Evolutionary conservation across 1,140 invertebrate genomes (phyloP).

Genomic region (Teleogryllus occipitalis): DNA sequence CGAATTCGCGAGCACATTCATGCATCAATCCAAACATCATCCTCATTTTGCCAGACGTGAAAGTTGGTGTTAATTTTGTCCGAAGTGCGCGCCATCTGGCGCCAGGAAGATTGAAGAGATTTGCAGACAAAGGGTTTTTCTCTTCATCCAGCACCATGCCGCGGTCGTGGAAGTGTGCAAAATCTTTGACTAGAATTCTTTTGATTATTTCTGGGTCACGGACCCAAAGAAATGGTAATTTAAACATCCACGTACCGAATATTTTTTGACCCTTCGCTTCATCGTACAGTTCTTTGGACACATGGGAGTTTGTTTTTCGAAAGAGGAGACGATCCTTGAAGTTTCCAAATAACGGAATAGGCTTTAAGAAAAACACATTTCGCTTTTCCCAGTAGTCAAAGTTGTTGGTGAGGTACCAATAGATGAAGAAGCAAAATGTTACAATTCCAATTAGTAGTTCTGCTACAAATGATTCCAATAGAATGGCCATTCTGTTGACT

Average conservation of each 20-base stretch:
- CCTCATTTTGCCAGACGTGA: slow-evolving; percentile 49
- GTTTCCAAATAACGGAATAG: slow-evolving; percentile 40
- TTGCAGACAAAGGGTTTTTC: slow-evolving; percentile 41
- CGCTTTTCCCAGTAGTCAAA: slow-evolving; percentile 40
- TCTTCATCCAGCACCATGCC: slow-evolving; percentile 20
- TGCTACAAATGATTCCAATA: not conserved
- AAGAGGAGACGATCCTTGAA: slow-evolving; percentile 25
- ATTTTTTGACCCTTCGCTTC: slow-evolving; percentile 20
- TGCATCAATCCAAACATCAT: slow-evolving; percentile 35
- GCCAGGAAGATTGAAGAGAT: slow-evolving; percentile 44
- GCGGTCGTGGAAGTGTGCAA: slow-evolving; percentile 41
- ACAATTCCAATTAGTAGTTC: not conserved
- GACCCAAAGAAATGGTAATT: slow-evolving; percentile 40
- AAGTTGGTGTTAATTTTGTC: slow-evolving; percentile 44
- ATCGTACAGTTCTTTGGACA: slow-evolving; percentile 28
- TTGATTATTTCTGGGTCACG: slow-evolving; percentile 46
- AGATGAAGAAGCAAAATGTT: slow-evolving; percentile 23
- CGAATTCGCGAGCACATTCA: slow-evolving; percentile 8
- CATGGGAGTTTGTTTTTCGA: slow-evolving; percentile 12
- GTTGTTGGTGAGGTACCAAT: slow-evolving; percentile 37
- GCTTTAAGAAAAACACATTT: slow-evolving; percentile 36
- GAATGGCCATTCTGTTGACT: not conserved
- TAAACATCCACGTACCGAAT: slow-evolving; percentile 25
- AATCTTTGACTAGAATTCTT: slow-evolving; percentile 46
- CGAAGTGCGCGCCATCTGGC: slow-evolving; percentile 45